Conservation (phyloP, 1,140 invertebrate species). For the Papilio xuthus region DNA sequence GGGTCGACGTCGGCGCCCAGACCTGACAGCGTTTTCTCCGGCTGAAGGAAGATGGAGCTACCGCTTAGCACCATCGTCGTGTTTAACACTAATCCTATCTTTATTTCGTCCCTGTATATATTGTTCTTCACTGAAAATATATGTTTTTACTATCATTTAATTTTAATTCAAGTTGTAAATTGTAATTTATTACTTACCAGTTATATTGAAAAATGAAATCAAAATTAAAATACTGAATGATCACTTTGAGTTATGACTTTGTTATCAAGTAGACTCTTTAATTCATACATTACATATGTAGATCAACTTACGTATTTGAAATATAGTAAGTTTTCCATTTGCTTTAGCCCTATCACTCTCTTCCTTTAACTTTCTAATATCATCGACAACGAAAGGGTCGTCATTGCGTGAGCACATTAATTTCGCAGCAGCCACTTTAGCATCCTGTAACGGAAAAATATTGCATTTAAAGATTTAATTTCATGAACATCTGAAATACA, state of each 20-base stretch:
- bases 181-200: too few relatives aligned
- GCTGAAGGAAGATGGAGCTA: slow-evolving; percentile 67
- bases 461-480: slow-evolving; percentile 16
- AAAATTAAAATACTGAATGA: too few relatives aligned
- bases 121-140: slow-evolving; percentile 62
- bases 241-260: too few relatives aligned
- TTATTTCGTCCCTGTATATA: slow-evolving; percentile 64
- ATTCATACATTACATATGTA: neutral
- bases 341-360: slow-evolving; percentile 61
- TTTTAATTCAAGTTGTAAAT: too few relatives aligned
- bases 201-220: too few relatives aligned
- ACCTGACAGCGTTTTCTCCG: slow-evolving; percentile 60
- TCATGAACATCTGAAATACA: neutral
- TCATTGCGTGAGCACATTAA: slow-evolving; percentile 52
- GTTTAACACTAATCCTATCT: slow-evolving; percentile 62
- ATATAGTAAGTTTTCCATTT: slow-evolving; percentile 49
- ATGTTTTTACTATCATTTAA: too few relatives aligned
- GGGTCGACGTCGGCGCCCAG: slow-evolving; percentile 53
- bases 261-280: too few relatives aligned
- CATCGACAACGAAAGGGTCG: slow-evolving; percentile 46
- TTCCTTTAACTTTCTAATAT: slow-evolving; percentile 52
- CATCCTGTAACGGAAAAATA: slow-evolving; percentile 44
- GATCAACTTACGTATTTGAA: slow-evolving; percentile 54
- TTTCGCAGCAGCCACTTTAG: slow-evolving; percentile 49
- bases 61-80: slow-evolving; percentile 60